Evolutionary conservation across 2,888 invertebrate genomes (phyloP).

Genomic region (Ethmia dodecea): DNA sequence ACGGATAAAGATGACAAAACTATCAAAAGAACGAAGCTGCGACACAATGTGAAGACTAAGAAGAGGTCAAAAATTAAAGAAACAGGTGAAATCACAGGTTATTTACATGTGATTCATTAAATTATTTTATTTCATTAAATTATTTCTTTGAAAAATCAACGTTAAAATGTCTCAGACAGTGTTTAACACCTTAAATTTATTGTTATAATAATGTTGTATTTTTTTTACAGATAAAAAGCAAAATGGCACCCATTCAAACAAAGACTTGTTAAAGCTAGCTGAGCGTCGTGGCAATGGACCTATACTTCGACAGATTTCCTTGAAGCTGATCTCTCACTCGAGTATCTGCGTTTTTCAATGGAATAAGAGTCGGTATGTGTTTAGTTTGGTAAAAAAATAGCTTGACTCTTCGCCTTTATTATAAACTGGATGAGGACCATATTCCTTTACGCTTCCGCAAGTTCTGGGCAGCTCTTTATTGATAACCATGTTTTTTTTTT

Average conservation of each 20-base stretch:
- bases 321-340: slow-evolving; percentile 72
- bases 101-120: not conserved
- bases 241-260: not conserved
- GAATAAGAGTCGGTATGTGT: slow-evolving; percentile 56
- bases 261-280: slow-evolving; percentile 33
- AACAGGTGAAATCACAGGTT: slow-evolving; percentile 2
- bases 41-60: slow-evolving; percentile 4
- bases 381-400: too few species aligned
- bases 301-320: slow-evolving; percentile 45
- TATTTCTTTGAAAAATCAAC: too few species aligned
- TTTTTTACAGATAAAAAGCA: not conserved
- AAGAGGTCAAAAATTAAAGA: slow-evolving; percentile 16
- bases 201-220: not conserved
- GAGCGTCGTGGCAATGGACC: slow-evolving; percentile 47
- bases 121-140: not conserved
- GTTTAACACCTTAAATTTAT: too few species aligned
- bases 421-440: too few species aligned
- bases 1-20: not conserved
- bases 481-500: too few species aligned
- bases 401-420: too few species aligned
- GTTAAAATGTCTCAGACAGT: too few species aligned
- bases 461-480: too few species aligned
- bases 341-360: slow-evolving; percentile 59
- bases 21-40: slow-evolving; percentile 10
- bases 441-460: too few species aligned